Conservation (phyloP, 1,140 invertebrate species). For the Neodiprion fabricii region DNA sequence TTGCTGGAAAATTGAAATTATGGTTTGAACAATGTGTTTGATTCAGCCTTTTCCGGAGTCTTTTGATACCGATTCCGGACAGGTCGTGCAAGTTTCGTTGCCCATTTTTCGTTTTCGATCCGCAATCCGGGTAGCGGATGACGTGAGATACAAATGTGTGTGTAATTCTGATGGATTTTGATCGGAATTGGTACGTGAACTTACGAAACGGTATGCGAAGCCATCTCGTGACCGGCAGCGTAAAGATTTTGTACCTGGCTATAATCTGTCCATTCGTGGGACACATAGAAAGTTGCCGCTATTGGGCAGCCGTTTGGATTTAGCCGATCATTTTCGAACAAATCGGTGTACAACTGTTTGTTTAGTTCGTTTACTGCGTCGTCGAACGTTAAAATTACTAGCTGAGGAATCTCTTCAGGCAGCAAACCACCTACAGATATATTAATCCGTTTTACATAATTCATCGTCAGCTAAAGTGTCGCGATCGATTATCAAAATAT, state of each 20-base stretch:
- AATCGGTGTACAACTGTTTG: constrained; percentile 86
- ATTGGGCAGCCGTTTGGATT: constrained; percentile 97
- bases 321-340: constrained; percentile 87
- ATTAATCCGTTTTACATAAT: background rate
- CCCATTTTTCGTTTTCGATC: background rate
- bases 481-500: too few relatives aligned
- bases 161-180: too few relatives aligned
- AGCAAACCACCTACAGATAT: constrained; percentile 72
- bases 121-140: background rate
- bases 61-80: too few relatives aligned
- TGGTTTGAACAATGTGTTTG: too few relatives aligned
- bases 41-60: too few relatives aligned
- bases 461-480: background rate
- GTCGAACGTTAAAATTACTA: constrained; percentile 91
- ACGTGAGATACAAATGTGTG: too few relatives aligned
- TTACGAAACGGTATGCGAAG: constrained; percentile 96
- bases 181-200: constrained; percentile 52
- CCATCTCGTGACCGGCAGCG: constrained; percentile 93
- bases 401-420: constrained; percentile 86
- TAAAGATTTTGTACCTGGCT: constrained; percentile 96
- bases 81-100: background rate
- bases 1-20: too few relatives aligned
- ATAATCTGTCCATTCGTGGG: constrained; percentile 98
- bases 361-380: constrained; percentile 95
- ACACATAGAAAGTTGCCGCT: constrained; percentile 95